phyloP scores from a whole-genome alignment of 2,113 vertebrate genomes.

The Zosterops pallidus region DNA sequence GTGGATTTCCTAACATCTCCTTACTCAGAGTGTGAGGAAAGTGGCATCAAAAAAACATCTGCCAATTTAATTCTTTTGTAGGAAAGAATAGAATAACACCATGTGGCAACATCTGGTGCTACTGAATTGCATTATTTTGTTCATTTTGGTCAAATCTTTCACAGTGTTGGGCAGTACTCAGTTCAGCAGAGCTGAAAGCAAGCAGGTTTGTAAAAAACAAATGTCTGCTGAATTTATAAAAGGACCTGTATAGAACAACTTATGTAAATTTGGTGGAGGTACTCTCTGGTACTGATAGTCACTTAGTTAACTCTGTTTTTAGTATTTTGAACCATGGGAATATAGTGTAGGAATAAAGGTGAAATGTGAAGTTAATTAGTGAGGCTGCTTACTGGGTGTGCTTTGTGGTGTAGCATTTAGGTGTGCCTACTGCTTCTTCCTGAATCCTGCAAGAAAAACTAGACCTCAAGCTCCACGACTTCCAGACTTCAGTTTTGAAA shows the following conservation, averaged over 20 bases:
- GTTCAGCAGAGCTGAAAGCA: background rate
- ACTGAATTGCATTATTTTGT: background rate
- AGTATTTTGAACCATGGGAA: background rate
- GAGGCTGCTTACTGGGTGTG: constrained; percentile 7
- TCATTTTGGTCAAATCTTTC: background rate
- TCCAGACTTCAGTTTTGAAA: constrained; percentile 82
- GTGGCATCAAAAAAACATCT: background rate
- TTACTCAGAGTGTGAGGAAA: background rate
- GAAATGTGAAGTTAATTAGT: background rate
- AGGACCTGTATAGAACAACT: background rate
- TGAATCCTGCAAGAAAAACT: constrained; percentile 96
- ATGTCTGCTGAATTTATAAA: background rate
- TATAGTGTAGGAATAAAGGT: background rate
- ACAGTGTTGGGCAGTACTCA: background rate
- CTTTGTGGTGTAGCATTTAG: constrained; percentile 86
- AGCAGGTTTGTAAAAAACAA: background rate
- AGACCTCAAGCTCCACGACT: constrained; percentile 91
- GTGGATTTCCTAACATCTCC: background rate
- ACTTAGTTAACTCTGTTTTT: background rate
- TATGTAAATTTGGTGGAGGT: background rate
- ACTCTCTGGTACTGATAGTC: background rate
- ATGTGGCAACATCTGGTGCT: background rate
- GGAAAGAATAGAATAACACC: background rate
- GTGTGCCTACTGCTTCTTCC: constrained; percentile 96
- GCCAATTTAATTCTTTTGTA: background rate